Percentiles rank a stretch among this genome's conserved stretches.
These are phyloP conservation scores for Enoplosus armatus DNA, from an alignment of 2,797 vertebrate species.

Conservation along the genomic window DNA sequence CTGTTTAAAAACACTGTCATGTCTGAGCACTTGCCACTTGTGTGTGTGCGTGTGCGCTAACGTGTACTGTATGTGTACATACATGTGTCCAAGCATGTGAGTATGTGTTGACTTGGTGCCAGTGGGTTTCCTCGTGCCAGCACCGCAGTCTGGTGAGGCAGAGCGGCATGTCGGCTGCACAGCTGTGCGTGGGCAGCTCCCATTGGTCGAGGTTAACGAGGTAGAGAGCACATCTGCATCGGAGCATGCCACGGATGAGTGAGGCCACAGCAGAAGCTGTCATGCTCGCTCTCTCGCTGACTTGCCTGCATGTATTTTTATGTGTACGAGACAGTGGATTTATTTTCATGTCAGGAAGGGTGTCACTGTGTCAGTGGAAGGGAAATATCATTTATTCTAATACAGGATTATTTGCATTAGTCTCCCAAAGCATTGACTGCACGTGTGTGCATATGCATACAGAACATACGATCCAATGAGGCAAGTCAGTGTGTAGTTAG, in stretches of 20 bases:
- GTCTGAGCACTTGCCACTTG: constrained; percentile 38
- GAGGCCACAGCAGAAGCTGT: constrained; percentile 58
- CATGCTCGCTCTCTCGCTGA: constrained; percentile 29
- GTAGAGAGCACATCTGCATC: constrained; percentile 80
- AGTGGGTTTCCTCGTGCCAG: constrained; percentile 71
- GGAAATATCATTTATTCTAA: constrained; percentile 22
- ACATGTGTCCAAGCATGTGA: constrained; percentile 56
- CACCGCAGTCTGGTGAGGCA: constrained; percentile 71
- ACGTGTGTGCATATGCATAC: constrained; percentile 8
- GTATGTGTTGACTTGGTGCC: constrained; percentile 64
- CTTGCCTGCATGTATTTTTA: constrained; percentile 28
- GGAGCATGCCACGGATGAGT: constrained; percentile 72
- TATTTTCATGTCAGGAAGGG: constrained; percentile 46
- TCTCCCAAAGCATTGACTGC: constrained; percentile 15
- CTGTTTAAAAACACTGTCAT: constrained; percentile 61
- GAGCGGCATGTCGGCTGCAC: constrained; percentile 65
- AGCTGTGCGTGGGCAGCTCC: constrained; percentile 75
- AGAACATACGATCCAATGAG: not conserved
- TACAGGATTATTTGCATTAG: constrained; percentile 10
- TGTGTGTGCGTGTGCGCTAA: not conserved
- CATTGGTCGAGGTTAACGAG: constrained; percentile 81
- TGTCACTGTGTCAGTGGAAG: constrained; percentile 50
- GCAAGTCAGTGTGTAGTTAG: not conserved
- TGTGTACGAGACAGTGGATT: constrained; percentile 41
- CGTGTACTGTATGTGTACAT: constrained; percentile 49